Evolutionary conservation across 2,888 invertebrate species (phyloP).

Genomic region (Nebria brevicollis): DNA sequence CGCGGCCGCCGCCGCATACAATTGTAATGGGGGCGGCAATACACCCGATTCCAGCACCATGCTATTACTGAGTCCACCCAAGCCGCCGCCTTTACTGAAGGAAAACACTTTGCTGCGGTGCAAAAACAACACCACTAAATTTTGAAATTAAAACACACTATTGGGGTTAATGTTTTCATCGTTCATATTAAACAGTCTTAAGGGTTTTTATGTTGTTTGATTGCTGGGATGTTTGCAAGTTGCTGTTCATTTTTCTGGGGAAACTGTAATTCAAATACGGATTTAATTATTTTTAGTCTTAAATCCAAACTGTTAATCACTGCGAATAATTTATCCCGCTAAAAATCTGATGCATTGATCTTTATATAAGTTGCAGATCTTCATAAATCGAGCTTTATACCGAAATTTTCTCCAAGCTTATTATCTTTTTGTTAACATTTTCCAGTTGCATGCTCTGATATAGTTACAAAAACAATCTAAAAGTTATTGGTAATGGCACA

Average conservation of each 20-base stretch:
- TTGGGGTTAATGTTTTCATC: not conserved
- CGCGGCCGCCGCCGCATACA: conserved; percentile 77
- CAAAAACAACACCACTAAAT: not conserved
- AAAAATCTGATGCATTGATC: too few species aligned
- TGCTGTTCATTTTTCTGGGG: not conserved
- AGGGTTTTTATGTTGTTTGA: not conserved
- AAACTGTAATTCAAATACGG: not conserved
- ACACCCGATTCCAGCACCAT: conserved; percentile 74
- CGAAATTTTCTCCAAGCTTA: too few species aligned
- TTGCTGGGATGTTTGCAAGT: not conserved
- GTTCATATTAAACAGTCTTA: not conserved
- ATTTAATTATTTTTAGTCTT: not conserved
- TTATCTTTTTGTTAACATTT: too few species aligned
- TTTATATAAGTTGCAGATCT: too few species aligned
- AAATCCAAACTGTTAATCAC: not conserved
- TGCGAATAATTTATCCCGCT: not conserved
- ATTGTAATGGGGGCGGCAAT: conserved; percentile 75
- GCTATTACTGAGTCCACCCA: conserved; percentile 50
- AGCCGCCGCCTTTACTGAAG: not conserved
- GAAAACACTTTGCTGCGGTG: not conserved
- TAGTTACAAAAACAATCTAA: too few species aligned
- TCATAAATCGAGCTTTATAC: too few species aligned
- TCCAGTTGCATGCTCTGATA: too few species aligned
- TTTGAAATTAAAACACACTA: not conserved
- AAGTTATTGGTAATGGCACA: too few species aligned